Evolutionary conservation across 2,797 vertebrate genomes (phyloP), one percentile per base, ranked within the genome.

Genomic region (Trachurus trachurus): DNA sequence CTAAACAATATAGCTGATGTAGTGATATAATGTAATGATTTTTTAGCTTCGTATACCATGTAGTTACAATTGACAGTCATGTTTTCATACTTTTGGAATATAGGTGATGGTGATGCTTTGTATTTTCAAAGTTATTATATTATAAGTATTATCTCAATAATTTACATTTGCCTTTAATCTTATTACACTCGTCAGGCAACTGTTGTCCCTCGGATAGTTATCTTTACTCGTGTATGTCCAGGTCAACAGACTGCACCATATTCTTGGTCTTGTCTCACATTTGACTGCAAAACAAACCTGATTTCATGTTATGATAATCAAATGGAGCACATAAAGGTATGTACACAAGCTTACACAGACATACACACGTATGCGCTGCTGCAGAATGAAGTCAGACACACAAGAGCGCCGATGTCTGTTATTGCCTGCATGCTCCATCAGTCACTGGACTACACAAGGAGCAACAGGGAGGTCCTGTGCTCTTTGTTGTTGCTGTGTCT

Each of bases 401-500:
- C 57, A 75, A 75, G 63, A 71, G 75, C 78, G 10, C 74, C 57
- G 77, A 73, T 87, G 89, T 89, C 52, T 92, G 88, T 81, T 82
- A 50, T 47, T 87, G 80, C 60, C 71, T 75, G 74, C 86, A 85
- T 37, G 83, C 80, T 82, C 76, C 88, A 89, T 90, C 89, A 85
- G 90, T 91, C 87, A 84, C 6, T 85, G 66, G 61, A 66, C 79
- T 70, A 65, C 67, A 83, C 65, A 79, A 68, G 71, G 64, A 69
- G 82, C 72, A 76, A 69, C 88, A 84, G 80, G 93, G 92, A 90
- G 93, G 92, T 92, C 88, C 84, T 83, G 83, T 76, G 74, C 74
- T 70, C 87, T 71, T 31, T 93, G 92, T 93, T 93, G 94, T 90
- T 93, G 93, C 91, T 94, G 89, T 91, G 91, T 94, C 93, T 91